phyloP scores from a whole-genome alignment of 2,113 vertebrate genomes.

The Alaudala cheleensis region DNA sequence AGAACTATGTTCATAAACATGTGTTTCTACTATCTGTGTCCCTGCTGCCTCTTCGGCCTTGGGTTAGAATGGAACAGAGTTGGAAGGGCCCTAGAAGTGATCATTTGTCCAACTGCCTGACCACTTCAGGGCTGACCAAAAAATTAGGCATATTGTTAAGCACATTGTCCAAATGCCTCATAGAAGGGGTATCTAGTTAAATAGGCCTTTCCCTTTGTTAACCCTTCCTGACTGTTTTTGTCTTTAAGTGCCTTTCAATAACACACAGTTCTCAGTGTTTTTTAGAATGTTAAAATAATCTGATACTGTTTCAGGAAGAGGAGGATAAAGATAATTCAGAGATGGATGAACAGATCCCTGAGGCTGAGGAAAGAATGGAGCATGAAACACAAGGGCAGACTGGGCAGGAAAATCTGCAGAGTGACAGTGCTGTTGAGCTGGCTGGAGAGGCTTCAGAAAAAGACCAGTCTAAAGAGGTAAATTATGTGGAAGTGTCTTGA shows the following conservation, averaged over 20 bases:
- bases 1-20: background rate
- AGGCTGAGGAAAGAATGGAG: slow-evolving; percentile 83
- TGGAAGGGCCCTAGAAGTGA: background rate
- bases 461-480: slow-evolving; percentile 90
- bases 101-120: background rate
- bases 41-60: background rate
- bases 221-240: background rate
- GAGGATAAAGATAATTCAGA: slow-evolving; percentile 67
- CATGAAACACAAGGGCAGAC: slow-evolving; percentile 84
- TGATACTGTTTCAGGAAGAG: slow-evolving; percentile 64
- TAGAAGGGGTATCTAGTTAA: background rate
- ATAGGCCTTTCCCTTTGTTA: background rate
- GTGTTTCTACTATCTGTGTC: background rate
- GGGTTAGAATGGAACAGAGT: background rate
- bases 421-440: slow-evolving; percentile 86
- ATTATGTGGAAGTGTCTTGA: background rate
- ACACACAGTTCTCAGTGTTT: background rate
- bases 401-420: slow-evolving; percentile 88
- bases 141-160: background rate
- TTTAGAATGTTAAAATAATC: background rate
- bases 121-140: background rate
- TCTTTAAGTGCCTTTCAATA: background rate
- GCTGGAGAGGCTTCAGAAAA: slow-evolving; percentile 87
- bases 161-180: background rate
- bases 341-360: slow-evolving; percentile 74